phyloP scores from a whole-genome alignment of 2,888 invertebrate genomes.

The Lasioglossum morio region DNA sequence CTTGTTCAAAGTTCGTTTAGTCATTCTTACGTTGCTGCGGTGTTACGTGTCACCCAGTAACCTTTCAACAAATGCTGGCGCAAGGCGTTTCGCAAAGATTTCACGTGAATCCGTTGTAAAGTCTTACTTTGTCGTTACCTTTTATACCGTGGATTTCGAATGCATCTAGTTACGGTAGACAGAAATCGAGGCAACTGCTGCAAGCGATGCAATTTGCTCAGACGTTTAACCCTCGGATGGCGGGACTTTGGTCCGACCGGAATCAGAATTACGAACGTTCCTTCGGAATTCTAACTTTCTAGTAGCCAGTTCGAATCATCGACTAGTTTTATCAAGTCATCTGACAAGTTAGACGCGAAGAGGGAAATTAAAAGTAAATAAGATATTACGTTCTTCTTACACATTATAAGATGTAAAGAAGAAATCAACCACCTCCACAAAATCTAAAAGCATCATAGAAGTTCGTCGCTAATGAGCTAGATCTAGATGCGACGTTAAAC shows the following conservation, averaged over 20 bases:
- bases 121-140: constrained; percentile 46
- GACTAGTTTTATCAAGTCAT: not conserved
- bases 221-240: constrained; percentile 21
- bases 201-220: constrained; percentile 52
- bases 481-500: no score
- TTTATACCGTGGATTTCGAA: constrained; percentile 38
- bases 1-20: not conserved
- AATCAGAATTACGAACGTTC: not conserved
- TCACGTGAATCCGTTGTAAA: constrained; percentile 42
- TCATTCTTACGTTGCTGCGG: not conserved
- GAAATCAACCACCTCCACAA: no score
- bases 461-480: no score
- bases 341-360: no score
- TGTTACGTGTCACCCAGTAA: not conserved
- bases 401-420: no score
- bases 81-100: constrained; percentile 38
- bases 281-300: not conserved
- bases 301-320: not conserved
- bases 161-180: constrained; percentile 39
- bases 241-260: not conserved
- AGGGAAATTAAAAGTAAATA: no score
- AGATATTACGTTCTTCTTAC: no score
- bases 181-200: constrained; percentile 59
- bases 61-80: constrained; percentile 23
- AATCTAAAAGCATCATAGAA: no score